Evolutionary conservation across 2,797 vertebrate species (phyloP), one percentile per base, ranked within the genome.

Genomic region (Chloroceryle inda): DNA sequence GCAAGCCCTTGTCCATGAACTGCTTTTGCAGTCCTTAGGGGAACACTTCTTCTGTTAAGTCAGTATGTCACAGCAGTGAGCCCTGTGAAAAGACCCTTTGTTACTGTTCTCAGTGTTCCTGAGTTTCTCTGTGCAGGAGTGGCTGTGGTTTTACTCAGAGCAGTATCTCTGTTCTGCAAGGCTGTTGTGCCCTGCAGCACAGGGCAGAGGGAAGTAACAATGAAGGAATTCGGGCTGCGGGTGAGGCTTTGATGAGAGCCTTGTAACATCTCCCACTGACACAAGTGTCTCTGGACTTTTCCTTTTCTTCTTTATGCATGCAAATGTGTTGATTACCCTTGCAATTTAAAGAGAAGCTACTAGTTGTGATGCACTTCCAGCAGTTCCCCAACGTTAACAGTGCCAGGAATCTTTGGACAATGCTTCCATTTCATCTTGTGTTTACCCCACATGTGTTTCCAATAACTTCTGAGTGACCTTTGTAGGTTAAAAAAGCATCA

Each of bases 101-200:
- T 90, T 88, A 27, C 58, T 45, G 27, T 91, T 89, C 45, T 85
- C 1, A 2, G 49, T 85, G 59, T 74, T 84, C 53, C 56, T 2
- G 1, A 69, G 45, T 79, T 92, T 62, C 71, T 62, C n/a, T 62
- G 0, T 63, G 58, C 42, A 47, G 44, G 31, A 56, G 40, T 9
- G 19, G 53, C 50, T 56, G 37, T 7, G 4, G 26, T 73, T 93
- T 61, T 78, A 44, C 58, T 69, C 1, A 0, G 66, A 76, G 64
- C 61, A 45, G 13, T 31, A 14, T 40, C 75, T 76, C 16, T 10
- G 10, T 61, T 83, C 50, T 80, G 52, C 2, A 6, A 67, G 61
- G 44, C 72, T 4, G 1, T 38, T 59, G 35, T 0, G 4, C 35
- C 63, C 27, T 45, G 38, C 1, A 2, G 33, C 10, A 4, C 0